Evolutionary conservation across 2,888 invertebrate species (phyloP), one percentile per base, ranked within the genome.

Genomic region (Alloplasta piceator): DNA sequence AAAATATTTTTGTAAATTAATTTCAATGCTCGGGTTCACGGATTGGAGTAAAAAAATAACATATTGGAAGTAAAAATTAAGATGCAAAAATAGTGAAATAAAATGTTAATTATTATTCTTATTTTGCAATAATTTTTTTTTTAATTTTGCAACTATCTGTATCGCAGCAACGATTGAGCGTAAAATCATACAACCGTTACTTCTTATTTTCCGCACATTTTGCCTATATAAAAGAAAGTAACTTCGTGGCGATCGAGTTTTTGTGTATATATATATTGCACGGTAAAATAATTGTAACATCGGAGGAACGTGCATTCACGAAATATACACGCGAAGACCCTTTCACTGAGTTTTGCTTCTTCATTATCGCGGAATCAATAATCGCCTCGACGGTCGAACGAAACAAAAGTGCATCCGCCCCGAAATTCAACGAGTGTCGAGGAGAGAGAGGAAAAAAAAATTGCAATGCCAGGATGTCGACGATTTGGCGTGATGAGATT

Each of bases 331-430:
- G 12, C 16, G 10, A 41, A 9, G 26, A 58, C 66, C 71, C 71
- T 80, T 76, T 80, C 80, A 77, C 80, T 64, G 50, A n/a, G 48
- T 48, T 39, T 55, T 16, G 63, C 46, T 36, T 71, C 71, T 76
- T 80, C 67, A 61, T 71, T 75, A 75, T 75, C 75, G 75, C 71
- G 36, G 52, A 72, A 12, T 50, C 6, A 72, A 73, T 64, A 73
- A 64, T 38, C 46, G 55, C 6, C 72, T 43, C 26, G n/a, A 26
- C 39, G 38, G 52, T 39, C 48, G 36, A 14, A 43, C 16, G 55
- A 46, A 36, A 63, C 36, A 72, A 63, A 64, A 73, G 50, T 55
- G 73, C 55, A 63, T 46, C 16, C 38, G 43, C 26, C 26, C 61
- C 61, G 41, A 72, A 72, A 72, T 61, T 72, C 5, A 26, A 10